These are phyloP conservation scores for Crocidura indochinensis DNA, from an alignment of 2,797 vertebrate species.

Conservation along the genomic window DNA sequence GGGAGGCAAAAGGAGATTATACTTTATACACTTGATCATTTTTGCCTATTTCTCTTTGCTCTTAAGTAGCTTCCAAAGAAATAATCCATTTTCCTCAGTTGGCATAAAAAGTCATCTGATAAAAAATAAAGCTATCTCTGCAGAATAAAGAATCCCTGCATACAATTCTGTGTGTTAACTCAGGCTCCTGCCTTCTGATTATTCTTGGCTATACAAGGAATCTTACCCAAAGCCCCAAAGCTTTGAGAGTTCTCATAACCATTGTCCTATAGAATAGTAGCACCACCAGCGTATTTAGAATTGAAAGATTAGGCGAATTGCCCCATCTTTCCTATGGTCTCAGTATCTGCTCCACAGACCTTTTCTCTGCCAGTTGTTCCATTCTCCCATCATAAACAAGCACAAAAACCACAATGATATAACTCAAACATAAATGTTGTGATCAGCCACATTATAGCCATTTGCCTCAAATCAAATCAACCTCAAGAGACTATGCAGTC, in stretches of 20 bases:
- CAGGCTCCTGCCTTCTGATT: neutral
- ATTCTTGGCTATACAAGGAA: no score
- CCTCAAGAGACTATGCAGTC: neutral
- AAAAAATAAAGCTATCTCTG: neutral
- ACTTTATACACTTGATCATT: neutral
- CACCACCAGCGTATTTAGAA: neutral
- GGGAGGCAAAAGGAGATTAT: neutral
- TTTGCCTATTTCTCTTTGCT: neutral
- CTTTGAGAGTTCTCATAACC: neutral
- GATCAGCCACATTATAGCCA: neutral
- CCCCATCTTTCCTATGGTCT: neutral
- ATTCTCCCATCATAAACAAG: neutral
- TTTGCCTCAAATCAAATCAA: neutral
- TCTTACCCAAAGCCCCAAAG: neutral
- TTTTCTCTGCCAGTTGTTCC: neutral
- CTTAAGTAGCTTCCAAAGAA: neutral
- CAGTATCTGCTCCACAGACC: no score
- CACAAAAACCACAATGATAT: neutral
- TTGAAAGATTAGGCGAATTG: neutral
- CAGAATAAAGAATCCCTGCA: accelerated
- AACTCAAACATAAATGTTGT: neutral
- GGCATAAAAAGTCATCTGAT: neutral
- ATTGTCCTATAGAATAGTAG: neutral
- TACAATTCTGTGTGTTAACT: neutral
- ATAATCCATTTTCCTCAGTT: accelerated